phyloP scores from a whole-genome alignment of 1,140 invertebrate genomes.

The Saccostrea cuccullata region DNA sequence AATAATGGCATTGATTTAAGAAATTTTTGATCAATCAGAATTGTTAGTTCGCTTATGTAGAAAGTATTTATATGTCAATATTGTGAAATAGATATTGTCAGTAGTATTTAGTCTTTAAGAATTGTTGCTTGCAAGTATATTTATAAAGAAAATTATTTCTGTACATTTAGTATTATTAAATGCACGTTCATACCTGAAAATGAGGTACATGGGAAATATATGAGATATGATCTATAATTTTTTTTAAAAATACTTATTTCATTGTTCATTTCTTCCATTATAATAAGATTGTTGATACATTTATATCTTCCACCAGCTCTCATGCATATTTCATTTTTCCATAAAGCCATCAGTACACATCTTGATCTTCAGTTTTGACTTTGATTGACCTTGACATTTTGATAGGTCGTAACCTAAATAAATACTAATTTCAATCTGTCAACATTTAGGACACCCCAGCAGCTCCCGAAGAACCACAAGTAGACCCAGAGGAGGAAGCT shows the following conservation, averaged over 20 bases:
- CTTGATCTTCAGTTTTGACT: too few relatives aligned
- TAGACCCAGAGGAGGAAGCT: conserved; percentile 28
- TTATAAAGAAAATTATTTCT: not conserved
- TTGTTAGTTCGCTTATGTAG: not conserved
- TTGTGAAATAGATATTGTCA: not conserved
- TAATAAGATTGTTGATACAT: too few relatives aligned
- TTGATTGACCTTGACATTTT: not conserved
- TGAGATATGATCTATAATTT: not conserved
- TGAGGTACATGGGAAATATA: not conserved
- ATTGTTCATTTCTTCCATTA: too few relatives aligned
- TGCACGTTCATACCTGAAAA: not conserved
- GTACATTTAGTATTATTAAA: not conserved
- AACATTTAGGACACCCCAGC: conserved; percentile 24
- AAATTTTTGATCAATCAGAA: not conserved
- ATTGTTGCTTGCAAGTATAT: not conserved
- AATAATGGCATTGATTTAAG: not conserved
- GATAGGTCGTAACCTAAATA: not conserved
- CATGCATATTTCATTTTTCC: too few relatives aligned
- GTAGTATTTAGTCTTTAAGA: not conserved
- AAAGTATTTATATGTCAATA: not conserved
- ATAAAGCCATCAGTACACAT: too few relatives aligned
- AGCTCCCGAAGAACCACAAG: conserved; percentile 26
- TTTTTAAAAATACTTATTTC: not conserved
- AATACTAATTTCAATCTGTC: not conserved
- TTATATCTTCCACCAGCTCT: too few relatives aligned